A percentile compares a stretch with the other conserved stretches of the same genome.
phyloP scores from a whole-genome alignment of 2,113 vertebrate genomes.

The Datnioides undecimradiatus region DNA sequence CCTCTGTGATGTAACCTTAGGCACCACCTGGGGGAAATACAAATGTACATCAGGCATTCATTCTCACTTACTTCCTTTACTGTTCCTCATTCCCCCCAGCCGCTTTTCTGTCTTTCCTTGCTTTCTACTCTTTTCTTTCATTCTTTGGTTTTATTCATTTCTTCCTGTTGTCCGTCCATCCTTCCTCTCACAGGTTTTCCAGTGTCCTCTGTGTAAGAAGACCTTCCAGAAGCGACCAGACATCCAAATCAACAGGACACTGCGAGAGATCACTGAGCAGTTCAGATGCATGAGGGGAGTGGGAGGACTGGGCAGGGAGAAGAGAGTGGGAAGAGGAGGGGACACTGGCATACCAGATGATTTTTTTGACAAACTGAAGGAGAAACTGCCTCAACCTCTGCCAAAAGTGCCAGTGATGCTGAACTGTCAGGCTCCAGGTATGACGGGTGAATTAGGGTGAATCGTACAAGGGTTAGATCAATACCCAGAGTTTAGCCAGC shows the following conservation, averaged over 20 bases:
- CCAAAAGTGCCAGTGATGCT: rapidly evolving
- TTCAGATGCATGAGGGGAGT: constrained; percentile 69
- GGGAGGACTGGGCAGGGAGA: background rate
- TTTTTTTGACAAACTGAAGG: constrained; percentile 63
- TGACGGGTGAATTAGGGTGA: constrained; percentile 8
- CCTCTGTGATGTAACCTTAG: background rate
- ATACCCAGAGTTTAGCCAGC: too few species aligned
- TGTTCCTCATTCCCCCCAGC: too few species aligned
- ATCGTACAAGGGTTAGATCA: too few species aligned
- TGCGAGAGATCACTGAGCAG: constrained; percentile 83
- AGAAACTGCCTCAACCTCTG: constrained; percentile 21
- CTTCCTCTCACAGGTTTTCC: constrained; percentile 54
- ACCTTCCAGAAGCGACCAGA: constrained; percentile 77
- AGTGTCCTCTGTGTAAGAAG: constrained; percentile 84
- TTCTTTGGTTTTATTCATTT: background rate
- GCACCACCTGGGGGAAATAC: too few species aligned
- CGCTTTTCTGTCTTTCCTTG: background rate
- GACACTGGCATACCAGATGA: background rate
- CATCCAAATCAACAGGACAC: constrained; percentile 82
- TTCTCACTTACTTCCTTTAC: background rate
- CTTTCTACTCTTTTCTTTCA: background rate
- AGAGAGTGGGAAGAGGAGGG: constrained; percentile 24
- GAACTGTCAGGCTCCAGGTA: background rate
- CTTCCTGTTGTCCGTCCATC: background rate
- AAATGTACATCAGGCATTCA: background rate